Percentiles rank a stretch among this genome's conserved stretches.
Evolutionary conservation across 2,797 vertebrate genomes (phyloP).

Genomic region (Ambastaia sidthimunki): DNA sequence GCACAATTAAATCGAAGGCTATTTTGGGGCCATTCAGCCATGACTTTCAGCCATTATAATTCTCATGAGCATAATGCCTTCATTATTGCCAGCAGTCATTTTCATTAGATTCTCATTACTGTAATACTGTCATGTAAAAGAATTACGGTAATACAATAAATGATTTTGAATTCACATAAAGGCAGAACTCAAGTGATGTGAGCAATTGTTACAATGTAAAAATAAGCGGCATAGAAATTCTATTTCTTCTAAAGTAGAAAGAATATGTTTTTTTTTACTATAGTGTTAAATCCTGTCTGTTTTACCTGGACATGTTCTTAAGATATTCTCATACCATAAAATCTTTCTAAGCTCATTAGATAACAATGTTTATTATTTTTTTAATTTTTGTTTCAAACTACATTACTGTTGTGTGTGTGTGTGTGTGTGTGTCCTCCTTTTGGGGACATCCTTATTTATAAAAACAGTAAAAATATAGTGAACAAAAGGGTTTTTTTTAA

Average conservation of each 20-base stretch:
- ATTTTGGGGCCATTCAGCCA: not conserved
- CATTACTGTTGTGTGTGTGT: not conserved
- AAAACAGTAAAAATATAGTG: no score
- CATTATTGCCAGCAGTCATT: not conserved
- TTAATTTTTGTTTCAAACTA: not conserved
- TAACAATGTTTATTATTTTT: conserved; percentile 37
- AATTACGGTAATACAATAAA: not conserved
- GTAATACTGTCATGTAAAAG: not conserved
- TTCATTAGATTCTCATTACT: not conserved
- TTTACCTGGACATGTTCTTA: not conserved
- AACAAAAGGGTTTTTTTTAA: no score
- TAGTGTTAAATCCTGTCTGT: not conserved
- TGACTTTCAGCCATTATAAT: not conserved
- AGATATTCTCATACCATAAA: not conserved
- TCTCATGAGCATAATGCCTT: not conserved
- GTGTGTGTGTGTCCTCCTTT: no score
- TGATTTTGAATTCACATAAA: not conserved
- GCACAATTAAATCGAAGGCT: not conserved
- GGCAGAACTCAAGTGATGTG: not conserved
- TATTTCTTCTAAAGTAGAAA: no score
- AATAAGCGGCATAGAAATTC: not conserved
- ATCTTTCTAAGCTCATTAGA: not conserved
- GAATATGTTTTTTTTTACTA: no score
- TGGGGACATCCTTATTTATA: no score
- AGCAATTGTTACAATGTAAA: not conserved